Evolutionary conservation across 2,888 invertebrate species (phyloP), one percentile per base, ranked within the genome.

Genomic region (Habrosyne pyritoides): DNA sequence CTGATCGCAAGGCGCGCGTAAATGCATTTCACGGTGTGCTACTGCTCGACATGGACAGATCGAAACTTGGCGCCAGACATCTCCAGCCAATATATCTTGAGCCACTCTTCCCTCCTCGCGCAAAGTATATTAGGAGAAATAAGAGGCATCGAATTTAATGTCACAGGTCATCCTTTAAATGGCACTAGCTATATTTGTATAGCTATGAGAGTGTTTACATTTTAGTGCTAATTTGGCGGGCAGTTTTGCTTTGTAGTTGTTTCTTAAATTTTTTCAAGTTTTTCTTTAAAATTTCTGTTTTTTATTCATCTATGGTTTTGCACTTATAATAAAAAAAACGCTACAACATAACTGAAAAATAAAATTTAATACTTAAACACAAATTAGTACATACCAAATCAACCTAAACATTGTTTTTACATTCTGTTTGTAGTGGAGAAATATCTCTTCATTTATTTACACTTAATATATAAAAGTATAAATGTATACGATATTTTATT

Each of bases 1-100:
- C 87, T 75, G 77, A 59, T 53, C 85, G 70, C 79, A 64, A 57
- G 75, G 83, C 75, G 73, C 64, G 71, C 77, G 73, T 61, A 66
- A 72, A 73, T 73, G 73, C 69, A 77, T 81, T 77, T 79, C 69
- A 61, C 63, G 66, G 64, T 64, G 69, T 70, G 72, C 66, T 57
- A 52, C 55, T 61, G 24, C 42, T 42, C 18, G 42, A 36, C 36
- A 36, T 36, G 14, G 59, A 63, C 58, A 64, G 67, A 74, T 71
- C 73, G 79, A 73, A 78, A 66, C 71, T 77, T 72, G 77, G 81
- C 82, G 81, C 79, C 76, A 65, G 72, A 66, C 60, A 33, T 46
- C 24, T 47, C 7, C 5, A 55, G 53, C 86, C 80, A 81, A 53
- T 42, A 42, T 61, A 55, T 48, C 57, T 55, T 67, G 79, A 77